Conservation (phyloP, 1,140 invertebrate species). For the Eumeta japonica region DNA sequence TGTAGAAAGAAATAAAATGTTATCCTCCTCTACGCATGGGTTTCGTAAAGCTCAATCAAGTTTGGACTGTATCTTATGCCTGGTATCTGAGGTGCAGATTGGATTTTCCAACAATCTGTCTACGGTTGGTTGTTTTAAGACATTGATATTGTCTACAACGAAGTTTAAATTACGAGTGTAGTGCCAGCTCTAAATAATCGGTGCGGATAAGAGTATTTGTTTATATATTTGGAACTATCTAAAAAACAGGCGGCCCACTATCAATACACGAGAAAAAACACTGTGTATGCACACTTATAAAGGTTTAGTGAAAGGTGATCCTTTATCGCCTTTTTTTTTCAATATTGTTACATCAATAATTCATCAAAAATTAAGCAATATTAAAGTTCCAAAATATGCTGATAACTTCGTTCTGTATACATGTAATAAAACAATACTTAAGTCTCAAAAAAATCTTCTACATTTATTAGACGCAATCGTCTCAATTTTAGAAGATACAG, state of each 20-base stretch:
- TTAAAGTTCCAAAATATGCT: slow-evolving; percentile 13
- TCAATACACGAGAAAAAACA: neutral
- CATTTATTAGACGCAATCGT: slow-evolving; percentile 5
- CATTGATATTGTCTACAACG: slow-evolving; percentile 5
- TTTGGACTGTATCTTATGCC: slow-evolving; percentile 7
- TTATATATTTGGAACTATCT: slow-evolving; percentile 4
- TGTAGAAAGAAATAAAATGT: neutral
- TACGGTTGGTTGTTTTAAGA: slow-evolving; percentile 9
- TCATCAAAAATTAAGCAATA: slow-evolving; percentile 4
- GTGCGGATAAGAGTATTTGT: neutral
- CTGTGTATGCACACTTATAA: neutral
- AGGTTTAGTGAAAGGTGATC: slow-evolving; percentile 14
- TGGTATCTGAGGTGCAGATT: slow-evolving; percentile 8
- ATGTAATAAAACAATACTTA: slow-evolving; percentile 3
- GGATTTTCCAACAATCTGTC: too few relatives aligned
- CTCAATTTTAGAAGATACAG: slow-evolving; percentile 8
- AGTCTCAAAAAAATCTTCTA: neutral
- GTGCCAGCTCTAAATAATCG: neutral
- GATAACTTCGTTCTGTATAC: slow-evolving; percentile 14
- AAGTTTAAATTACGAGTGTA: neutral
- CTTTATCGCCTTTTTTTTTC: slow-evolving; percentile 15
- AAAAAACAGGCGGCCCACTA: neutral
- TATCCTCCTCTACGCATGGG: neutral
- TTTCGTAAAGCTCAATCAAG: slow-evolving; percentile 5
- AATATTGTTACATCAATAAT: slow-evolving; percentile 12